Evolutionary conservation across 1,140 invertebrate genomes (phyloP).

Genomic region (Trachymyrmex septentrionalis): DNA sequence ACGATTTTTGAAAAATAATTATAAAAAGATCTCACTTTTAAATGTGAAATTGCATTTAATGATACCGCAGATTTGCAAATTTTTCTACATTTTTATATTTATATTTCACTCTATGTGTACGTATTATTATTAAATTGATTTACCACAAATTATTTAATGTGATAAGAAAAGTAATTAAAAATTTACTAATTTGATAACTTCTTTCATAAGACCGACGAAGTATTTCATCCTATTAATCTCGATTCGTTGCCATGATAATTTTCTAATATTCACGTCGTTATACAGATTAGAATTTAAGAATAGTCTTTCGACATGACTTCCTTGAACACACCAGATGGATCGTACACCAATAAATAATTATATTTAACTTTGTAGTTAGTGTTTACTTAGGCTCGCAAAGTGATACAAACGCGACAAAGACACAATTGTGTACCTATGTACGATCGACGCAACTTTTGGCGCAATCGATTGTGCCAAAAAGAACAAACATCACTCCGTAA

Average conservation of each 20-base stretch:
- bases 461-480: slow-evolving; percentile 36
- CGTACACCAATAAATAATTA: slow-evolving; percentile 16
- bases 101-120: not conserved
- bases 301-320: slow-evolving; percentile 11
- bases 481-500: slow-evolving; percentile 9
- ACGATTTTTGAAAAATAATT: not conserved
- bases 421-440: slow-evolving; percentile 28
- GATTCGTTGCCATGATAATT: slow-evolving; percentile 27
- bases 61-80: not conserved
- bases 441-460: slow-evolving; percentile 3
- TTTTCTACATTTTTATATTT: not conserved
- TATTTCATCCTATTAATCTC: slow-evolving; percentile 2
- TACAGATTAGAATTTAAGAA: slow-evolving; percentile 22
- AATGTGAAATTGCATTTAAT: not conserved
- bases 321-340: slow-evolving; percentile 3
- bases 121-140: not conserved
- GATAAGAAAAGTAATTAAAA: not conserved
- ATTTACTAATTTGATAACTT: not conserved
- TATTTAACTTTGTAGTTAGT: slow-evolving; percentile 20
- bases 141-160: too few relatives aligned
- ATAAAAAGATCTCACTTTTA: slow-evolving; percentile 7
- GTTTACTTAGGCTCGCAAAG: slow-evolving; percentile 23
- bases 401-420: slow-evolving; percentile 3
- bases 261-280: not conserved
- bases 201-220: slow-evolving; percentile 8